Percentiles rank a stretch among this genome's conserved stretches.
Evolutionary conservation across 2,888 invertebrate genomes (phyloP).

Genomic region (Dasysyrphus albostriatus): DNA sequence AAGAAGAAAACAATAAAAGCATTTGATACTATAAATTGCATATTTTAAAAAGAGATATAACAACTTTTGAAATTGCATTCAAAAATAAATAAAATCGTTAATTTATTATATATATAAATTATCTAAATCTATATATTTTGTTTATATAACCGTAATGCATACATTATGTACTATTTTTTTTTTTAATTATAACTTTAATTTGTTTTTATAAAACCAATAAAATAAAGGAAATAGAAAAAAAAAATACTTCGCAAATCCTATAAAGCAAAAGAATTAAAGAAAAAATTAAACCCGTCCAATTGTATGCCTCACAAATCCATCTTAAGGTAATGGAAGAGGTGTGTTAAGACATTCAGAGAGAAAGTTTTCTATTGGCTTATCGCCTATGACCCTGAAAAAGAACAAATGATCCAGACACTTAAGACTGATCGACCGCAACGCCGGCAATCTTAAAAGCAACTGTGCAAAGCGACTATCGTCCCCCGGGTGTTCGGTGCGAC

Average conservation of each 20-base stretch:
- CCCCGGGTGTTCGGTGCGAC: slow-evolving; percentile 92
- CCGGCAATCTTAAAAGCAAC: slow-evolving; percentile 93
- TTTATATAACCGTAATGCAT: slow-evolving; percentile 34
- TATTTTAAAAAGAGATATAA: slow-evolving; percentile 56
- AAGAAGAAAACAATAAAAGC: slow-evolving; percentile 68
- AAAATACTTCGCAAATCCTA: slow-evolving; percentile 58
- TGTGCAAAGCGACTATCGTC: slow-evolving; percentile 98
- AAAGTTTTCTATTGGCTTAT: slow-evolving; percentile 93
- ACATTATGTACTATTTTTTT: slow-evolving; percentile 18
- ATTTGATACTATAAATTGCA: slow-evolving; percentile 72
- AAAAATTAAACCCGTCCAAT: slow-evolving; percentile 20
- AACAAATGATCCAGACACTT: slow-evolving; percentile 98
- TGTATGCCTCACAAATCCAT: slow-evolving; percentile 6
- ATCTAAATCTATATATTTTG: slow-evolving; percentile 43
- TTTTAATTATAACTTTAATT: slow-evolving; percentile 12
- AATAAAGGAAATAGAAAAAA: slow-evolving; percentile 33
- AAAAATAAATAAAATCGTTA: slow-evolving; percentile 70
- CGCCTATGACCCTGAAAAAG: slow-evolving; percentile 96
- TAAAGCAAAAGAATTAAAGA: slow-evolving; percentile 25
- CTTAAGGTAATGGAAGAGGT: slow-evolving; percentile 78
- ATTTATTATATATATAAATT: slow-evolving; percentile 47
- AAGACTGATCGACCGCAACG: slow-evolving; percentile 94
- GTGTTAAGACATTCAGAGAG: slow-evolving; percentile 92
- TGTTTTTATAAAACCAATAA: slow-evolving; percentile 65
- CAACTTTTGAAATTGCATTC: slow-evolving; percentile 74